Conservation (phyloP, 2,797 vertebrate genomes). For the Cryptoblepharus egeriae region DNA sequence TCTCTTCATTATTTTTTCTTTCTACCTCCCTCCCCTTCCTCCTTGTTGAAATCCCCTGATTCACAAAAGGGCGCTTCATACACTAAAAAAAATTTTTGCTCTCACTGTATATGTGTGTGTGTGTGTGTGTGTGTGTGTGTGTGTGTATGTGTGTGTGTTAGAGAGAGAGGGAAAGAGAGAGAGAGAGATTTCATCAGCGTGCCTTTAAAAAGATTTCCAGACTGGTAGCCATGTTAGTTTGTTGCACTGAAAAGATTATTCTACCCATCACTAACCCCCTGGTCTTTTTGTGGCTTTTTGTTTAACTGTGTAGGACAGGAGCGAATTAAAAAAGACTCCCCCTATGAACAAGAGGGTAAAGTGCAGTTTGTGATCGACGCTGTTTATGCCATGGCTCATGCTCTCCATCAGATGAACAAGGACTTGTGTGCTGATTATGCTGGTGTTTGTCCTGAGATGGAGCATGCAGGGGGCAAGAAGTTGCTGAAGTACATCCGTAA, state of each 20-base stretch:
- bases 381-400: constrained; percentile 96
- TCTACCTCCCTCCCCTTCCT: too few species aligned
- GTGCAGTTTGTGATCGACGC: constrained; percentile 99
- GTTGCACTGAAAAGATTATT: too few species aligned
- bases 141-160: too few species aligned
- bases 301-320: constrained; percentile 87
- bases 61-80: neutral
- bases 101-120: too few species aligned
- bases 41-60: neutral
- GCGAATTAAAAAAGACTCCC: constrained; percentile 93
- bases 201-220: neutral
- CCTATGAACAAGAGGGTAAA: constrained; percentile 96
- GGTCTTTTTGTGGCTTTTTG: constrained; percentile 29
- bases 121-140: too few species aligned
- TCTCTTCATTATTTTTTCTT: too few species aligned
- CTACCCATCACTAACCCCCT: constrained; percentile 34
- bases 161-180: too few species aligned
- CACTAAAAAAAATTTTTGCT: neutral
- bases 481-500: constrained; percentile 94
- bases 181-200: neutral
- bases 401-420: constrained; percentile 95
- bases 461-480: constrained; percentile 89
- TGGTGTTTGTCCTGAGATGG: constrained; percentile 92
- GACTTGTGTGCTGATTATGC: constrained; percentile 91
- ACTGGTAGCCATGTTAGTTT: too few species aligned